Conservation (phyloP, 2,888 invertebrate genomes). For the Lithophane socia region DNA sequence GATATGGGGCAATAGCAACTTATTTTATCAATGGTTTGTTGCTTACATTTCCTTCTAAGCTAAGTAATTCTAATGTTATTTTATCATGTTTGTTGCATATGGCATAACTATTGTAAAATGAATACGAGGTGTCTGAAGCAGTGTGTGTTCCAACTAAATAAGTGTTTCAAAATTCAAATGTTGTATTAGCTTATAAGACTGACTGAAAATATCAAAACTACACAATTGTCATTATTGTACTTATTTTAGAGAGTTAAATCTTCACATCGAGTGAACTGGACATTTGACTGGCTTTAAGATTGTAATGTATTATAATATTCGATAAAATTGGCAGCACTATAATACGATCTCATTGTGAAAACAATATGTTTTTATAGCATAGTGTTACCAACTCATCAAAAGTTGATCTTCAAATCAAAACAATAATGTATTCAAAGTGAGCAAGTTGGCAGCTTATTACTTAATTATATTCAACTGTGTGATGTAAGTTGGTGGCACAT, state of each 20-base stretch:
- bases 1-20: background rate
- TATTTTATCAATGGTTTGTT: background rate
- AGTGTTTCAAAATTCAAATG: constrained; percentile 44
- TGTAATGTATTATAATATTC: constrained; percentile 22
- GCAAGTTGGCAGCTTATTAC: constrained; percentile 9
- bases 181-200: constrained; percentile 66
- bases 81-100: constrained; percentile 8
- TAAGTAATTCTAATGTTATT: constrained; percentile 7
- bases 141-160: constrained; percentile 36
- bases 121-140: constrained; percentile 18
- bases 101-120: background rate
- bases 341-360: constrained; percentile 55
- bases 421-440: constrained; percentile 7
- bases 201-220: constrained; percentile 65
- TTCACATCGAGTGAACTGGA: constrained; percentile 35
- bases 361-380: constrained; percentile 27
- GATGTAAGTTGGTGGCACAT: constrained; percentile 41
- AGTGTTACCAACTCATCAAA: constrained; percentile 37
- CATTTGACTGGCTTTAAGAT: constrained; percentile 49
- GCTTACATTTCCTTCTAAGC: background rate
- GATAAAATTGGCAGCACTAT: constrained; percentile 39
- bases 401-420: constrained; percentile 23
- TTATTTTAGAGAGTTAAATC: constrained; percentile 47
- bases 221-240: constrained; percentile 53
- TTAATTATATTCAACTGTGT: constrained; percentile 31